phyloP scores from a whole-genome alignment of 2,113 vertebrate species.

The Phylloscopus whistleri region DNA sequence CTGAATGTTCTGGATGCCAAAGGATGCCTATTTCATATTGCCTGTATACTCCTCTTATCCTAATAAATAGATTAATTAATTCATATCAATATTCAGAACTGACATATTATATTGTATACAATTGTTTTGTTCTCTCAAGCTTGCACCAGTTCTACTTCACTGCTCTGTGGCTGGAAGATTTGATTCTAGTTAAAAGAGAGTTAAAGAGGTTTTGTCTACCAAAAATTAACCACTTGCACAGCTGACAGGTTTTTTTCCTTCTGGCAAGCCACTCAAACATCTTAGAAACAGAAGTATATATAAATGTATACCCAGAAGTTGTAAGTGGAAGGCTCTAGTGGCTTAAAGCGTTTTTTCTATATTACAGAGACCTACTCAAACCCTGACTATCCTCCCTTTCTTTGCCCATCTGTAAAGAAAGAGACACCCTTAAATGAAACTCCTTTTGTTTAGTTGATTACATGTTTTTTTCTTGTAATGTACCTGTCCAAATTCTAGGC shows the following conservation, averaged over 20 bases:
- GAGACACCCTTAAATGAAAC: neutral
- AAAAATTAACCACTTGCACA: neutral
- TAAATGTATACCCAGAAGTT: neutral
- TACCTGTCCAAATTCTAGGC: neutral
- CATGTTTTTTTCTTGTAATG: fast-evolving
- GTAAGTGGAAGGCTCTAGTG: neutral
- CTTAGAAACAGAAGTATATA: neutral
- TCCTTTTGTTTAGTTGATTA: neutral
- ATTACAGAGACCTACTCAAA: neutral
- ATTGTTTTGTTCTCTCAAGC: neutral
- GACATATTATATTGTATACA: neutral
- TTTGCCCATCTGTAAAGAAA: neutral
- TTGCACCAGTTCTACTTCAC: neutral
- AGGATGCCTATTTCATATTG: neutral
- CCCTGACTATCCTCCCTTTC: neutral
- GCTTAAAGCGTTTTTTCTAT: neutral
- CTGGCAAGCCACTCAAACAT: neutral
- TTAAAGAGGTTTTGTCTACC: neutral
- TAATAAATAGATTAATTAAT: neutral
- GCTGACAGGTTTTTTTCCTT: neutral
- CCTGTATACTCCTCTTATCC: neutral
- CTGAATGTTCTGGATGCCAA: neutral
- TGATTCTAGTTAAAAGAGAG: neutral
- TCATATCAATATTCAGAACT: neutral
- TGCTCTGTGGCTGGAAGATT: neutral